A percentile compares a stretch with the other conserved stretches of the same genome.
phyloP scores from a whole-genome alignment of 2,113 vertebrate genomes.

The Anguilla rostrata region DNA sequence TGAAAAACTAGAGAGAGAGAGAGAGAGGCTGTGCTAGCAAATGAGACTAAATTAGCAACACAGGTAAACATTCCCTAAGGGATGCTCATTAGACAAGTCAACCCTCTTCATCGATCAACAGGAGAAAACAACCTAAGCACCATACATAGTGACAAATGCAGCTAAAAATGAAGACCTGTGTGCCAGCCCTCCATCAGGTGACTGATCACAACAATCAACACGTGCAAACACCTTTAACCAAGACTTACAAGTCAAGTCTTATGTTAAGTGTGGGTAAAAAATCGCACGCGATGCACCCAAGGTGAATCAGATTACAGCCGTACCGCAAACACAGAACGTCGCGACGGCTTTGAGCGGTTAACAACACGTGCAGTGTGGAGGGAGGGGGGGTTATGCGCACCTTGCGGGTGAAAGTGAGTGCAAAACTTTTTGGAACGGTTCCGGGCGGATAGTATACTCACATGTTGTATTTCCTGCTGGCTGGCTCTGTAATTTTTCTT shows the following conservation, averaged over 20 bases:
- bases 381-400: too few relatives aligned
- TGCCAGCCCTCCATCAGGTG: neutral
- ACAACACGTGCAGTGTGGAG: too few relatives aligned
- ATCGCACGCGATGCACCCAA: neutral
- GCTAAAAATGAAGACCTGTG: neutral
- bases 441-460: slow-evolving; percentile 68
- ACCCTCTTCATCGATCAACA: neutral
- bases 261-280: neutral
- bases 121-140: neutral
- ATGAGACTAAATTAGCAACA: slow-evolving; percentile 5
- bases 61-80: neutral
- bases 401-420: too few relatives aligned
- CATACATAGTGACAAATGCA: neutral
- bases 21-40: neutral
- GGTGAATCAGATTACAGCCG: too few relatives aligned
- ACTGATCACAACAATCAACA: neutral
- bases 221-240: too few relatives aligned
- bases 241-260: neutral
- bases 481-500: slow-evolving; percentile 99
- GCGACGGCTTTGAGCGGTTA: too few relatives aligned
- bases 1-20: too few relatives aligned
- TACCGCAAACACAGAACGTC: too few relatives aligned
- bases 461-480: slow-evolving; percentile 99
- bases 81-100: neutral
- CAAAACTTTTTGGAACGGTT: neutral